Evolutionary conservation across 2,888 invertebrate species (phyloP), one percentile per base, ranked within the genome.

Genomic region (Cheilosia variabilis): DNA sequence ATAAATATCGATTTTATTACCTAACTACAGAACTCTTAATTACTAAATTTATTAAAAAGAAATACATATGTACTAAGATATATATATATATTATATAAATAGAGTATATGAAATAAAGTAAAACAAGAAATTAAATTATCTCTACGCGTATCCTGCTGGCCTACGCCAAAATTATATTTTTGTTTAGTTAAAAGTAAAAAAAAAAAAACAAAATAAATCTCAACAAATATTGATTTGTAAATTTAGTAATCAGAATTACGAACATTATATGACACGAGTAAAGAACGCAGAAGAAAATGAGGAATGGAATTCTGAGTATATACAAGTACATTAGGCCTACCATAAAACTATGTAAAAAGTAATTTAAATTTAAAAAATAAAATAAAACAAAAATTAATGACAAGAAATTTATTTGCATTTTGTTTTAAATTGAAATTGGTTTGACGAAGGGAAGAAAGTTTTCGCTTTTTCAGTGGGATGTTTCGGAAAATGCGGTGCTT

Each of bases 291-390:
- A 57, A 19, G 43, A 53, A 27, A 45, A 50, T n/a, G 57, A 65
- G 24, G 43, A 52, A 71, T 71, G 68, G 69, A 45, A 69, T 79
- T 79, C 58, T 69, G 66, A 78, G 31, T 22, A 78, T 63, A 72
- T 63, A 72, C 71, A 77, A 45, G 65, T 84, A 72, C 57, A 45
- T 27, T 68, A 60, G 66, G 66, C 55, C 76, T 77, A 81, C 81
- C 71, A 68, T 86, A 76, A 81, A 86, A 86, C 86, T 86, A 86
- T 86, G 86, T 86, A 86, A 77, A 86, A 86, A 86, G 86, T 86
- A 81, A 86, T 68, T 81, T 86, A 77, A 86, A 86, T 72, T 81
- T 76, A 86, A 58, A 55, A 81, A 72, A 72, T 81, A 72, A 76
- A 80, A 60, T 58, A 69, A 84, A 75, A 79, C 37, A 65, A 60